Evolutionary conservation across 2,888 invertebrate species (phyloP), one percentile per base, ranked within the genome.

Genomic region (Microctonus brassicae): DNA sequence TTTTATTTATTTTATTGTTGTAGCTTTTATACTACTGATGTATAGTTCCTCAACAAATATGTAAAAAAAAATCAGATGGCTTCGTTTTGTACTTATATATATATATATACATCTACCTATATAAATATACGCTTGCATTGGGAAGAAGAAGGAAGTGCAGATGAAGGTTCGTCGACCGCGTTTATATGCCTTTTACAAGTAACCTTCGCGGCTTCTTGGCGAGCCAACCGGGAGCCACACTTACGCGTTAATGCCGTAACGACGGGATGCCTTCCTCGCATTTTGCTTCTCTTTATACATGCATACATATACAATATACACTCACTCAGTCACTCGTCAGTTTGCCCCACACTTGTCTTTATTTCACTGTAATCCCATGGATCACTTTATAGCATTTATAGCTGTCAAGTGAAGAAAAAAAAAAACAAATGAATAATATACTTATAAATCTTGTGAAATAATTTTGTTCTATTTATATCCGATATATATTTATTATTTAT

Each of bases 141-240:
- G 55, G 36, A 39, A 42, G 57, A 36, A 69, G 62, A 62, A 69
- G 70, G 58, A 65, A 65, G 65, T 42, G 47, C 26, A 64, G 64
- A 64, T 53, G 65, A 65, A 70, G 69, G 77, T 77, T 77, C 77
- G 73, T 73, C 74, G 77, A 77, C 77, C 77, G 73, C 77, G 67
- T 74, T 66, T 69, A 71, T 70, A 73, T 73, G 69, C 73, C 75
- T 77, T 77, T 76, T 77, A 76, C 77, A 73, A 73, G 74, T 52
- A 69, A 74, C 75, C 64, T 63, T 57, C 58, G 66, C 63, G 63
- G 70, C 70, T 65, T 64, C 64, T 52, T 64, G 53, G 64, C 65
- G 65, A 65, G 64, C 70, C 72, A 53, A 70, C 70, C 70, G 57
- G 70, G 68, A 70, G 61, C 72, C 36, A 55, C 61, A 70, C 69